Evolutionary conservation across 2,888 invertebrate species (phyloP).

Genomic region (Tortrix viridana): DNA sequence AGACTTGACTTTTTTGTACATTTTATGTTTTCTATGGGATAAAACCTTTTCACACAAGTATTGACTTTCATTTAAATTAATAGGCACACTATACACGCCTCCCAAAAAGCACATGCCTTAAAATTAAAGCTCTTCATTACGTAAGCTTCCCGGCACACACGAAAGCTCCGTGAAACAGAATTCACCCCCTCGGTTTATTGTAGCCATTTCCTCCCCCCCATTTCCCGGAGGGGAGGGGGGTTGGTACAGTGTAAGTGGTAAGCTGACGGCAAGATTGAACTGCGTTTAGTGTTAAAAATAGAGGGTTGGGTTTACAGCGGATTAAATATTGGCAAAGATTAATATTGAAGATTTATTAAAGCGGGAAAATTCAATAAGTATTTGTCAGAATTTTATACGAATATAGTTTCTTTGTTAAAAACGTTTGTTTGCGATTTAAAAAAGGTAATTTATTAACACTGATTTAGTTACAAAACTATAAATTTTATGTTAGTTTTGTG

Average conservation of each 20-base stretch:
- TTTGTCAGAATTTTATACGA: too few relatives aligned
- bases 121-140: slow-evolving; percentile 43
- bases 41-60: too few relatives aligned
- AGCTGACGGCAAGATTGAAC: slow-evolving; percentile 24
- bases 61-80: too few relatives aligned
- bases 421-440: too few relatives aligned
- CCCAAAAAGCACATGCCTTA: slow-evolving; percentile 1
- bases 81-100: too few relatives aligned
- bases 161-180: slow-evolving; percentile 47
- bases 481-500: too few relatives aligned
- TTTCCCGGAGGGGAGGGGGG: slow-evolving; percentile 42
- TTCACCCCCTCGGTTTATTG: slow-evolving; percentile 58
- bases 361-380: not conserved
- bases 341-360: not conserved
- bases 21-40: too few relatives aligned
- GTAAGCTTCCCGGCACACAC: slow-evolving; percentile 43
- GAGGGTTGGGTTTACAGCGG: slow-evolving; percentile 15
- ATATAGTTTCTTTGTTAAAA: too few relatives aligned
- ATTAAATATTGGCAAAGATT: slow-evolving; percentile 23
- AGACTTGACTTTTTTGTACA: too few relatives aligned
- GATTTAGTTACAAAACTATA: too few relatives aligned
- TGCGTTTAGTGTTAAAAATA: slow-evolving; percentile 10
- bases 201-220: slow-evolving; percentile 56
- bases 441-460: too few relatives aligned
- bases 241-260: slow-evolving; percentile 42